Percentiles rank a stretch among this genome's conserved stretches.
phyloP scores from a whole-genome alignment of 1,140 invertebrate species.

The Globodera rostochiensis region DNA sequence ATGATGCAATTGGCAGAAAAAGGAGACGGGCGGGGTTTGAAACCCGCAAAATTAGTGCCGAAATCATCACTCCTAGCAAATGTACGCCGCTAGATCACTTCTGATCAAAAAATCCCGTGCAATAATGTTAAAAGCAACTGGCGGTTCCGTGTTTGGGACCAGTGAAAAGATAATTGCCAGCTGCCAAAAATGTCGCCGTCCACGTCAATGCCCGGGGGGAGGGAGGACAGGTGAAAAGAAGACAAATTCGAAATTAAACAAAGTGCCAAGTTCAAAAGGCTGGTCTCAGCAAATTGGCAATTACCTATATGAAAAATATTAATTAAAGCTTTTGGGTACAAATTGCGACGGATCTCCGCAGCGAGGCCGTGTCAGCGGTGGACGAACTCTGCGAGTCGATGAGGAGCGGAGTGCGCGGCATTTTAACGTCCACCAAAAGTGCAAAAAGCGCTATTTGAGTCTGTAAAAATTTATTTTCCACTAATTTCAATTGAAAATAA shows the following conservation, averaged over 20 bases:
- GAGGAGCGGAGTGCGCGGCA: conserved; percentile 14
- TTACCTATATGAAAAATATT: too few species aligned
- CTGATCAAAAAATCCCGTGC: background rate
- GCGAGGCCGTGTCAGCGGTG: background rate
- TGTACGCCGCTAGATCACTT: too few species aligned
- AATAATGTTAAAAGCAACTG: conserved; percentile 1
- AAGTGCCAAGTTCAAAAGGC: too few species aligned
- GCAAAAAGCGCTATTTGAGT: too few species aligned
- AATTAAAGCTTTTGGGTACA: too few species aligned
- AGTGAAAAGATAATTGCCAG: background rate
- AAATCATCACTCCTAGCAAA: too few species aligned
- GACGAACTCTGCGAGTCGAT: background rate
- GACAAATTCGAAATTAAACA: background rate
- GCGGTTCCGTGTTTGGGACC: background rate
- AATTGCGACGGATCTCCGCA: background rate
- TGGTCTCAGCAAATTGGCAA: background rate
- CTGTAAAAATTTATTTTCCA: too few species aligned
- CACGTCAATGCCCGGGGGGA: background rate
- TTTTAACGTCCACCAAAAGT: background rate
- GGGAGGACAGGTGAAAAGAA: background rate
- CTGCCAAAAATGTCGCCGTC: background rate
- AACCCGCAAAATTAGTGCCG: too few species aligned
- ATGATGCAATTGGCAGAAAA: too few species aligned
- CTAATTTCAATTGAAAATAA: too few species aligned
- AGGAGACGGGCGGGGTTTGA: too few species aligned